Base-by-base conservation (phyloP, 2,113 vertebrate species). In the Pampusana beccarii region DNA sequence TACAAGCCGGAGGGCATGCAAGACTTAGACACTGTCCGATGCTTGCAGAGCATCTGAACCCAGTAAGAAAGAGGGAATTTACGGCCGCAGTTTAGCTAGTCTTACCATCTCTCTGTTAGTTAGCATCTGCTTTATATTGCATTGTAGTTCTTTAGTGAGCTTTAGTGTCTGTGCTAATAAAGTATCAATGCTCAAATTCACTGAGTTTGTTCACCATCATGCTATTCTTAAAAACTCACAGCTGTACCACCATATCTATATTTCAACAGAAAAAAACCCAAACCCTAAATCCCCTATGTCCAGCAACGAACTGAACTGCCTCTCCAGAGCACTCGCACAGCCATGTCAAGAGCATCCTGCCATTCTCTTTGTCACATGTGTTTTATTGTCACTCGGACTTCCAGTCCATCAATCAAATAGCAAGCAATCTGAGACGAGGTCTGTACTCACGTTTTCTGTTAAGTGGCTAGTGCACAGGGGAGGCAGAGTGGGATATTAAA, bases 401-500 rank as follows among this genome's bases (percentile, higher is more conserved):
- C 92, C n/a, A 71, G 88, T 56, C 83, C 88, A 56, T 81, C 83
- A 31, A 57, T 91, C 1, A 4, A 38, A 40, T 50, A 53, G 31
- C 51, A 54, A 84, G 86, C 53, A 65, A 40, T 44, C 36, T 60
- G 91, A 72, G 88, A 86, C 0, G 3, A 78, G 82, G 60, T 64
- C 85, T 79, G 72, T 65, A 44, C 57, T 93, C 4, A 0, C 79
- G 90, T 80, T 92, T 95, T 67, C 92, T 67, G 42, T 58, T 91
- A 94, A 93, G 91, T 93, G 92, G 73, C 70, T 80, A 65, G 65
- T 6, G 3, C 7, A 2, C 18, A 66, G 92, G 72, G 78, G 77
- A 93, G 73, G 69, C 69, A 81, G 80, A 88, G 80, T 2, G 51
- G 82, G 61, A 48, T 92, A 96, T 97, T 91, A 97, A 97, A 97